These are phyloP conservation scores for Sebastes hubbsi DNA, from an alignment of 2,797 vertebrate genomes.

Conservation along the genomic window DNA sequence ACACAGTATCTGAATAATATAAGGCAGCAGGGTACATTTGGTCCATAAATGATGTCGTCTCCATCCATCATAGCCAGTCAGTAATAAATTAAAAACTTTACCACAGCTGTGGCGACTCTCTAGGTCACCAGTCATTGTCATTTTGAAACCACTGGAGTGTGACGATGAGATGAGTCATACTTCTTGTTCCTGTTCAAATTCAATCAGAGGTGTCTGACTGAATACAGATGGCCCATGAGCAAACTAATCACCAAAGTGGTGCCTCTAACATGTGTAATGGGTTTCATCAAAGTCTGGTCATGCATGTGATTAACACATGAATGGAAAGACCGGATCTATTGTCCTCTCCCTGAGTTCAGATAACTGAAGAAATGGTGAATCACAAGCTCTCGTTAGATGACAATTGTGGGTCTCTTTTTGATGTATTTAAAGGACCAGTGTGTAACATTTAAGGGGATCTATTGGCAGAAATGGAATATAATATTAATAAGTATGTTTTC, in stretches of 20 bases:
- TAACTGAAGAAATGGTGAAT: not conserved
- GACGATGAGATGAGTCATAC: not conserved
- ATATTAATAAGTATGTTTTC: too few relatives aligned
- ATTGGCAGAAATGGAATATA: too few relatives aligned
- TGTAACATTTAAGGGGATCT: too few relatives aligned
- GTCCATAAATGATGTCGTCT: not conserved
- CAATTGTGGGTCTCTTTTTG: not conserved
- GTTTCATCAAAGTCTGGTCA: constrained; percentile 16
- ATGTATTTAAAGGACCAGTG: not conserved
- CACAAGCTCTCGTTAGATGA: not conserved
- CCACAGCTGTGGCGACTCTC: not conserved
- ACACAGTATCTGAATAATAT: not conserved
- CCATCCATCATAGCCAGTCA: not conserved
- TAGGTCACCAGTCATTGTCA: not conserved
- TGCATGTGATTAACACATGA: constrained; percentile 16
- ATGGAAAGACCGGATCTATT: not conserved
- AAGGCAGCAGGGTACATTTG: not conserved
- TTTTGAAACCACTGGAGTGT: not conserved
- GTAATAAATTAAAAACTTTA: not conserved
- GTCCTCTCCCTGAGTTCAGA: not conserved
- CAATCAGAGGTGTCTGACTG: not conserved
- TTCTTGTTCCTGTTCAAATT: not conserved
- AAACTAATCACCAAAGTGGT: not conserved
- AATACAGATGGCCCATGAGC: constrained; percentile 13
- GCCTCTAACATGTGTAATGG: constrained; percentile 8